Percentiles rank a stretch among this genome's conserved stretches.
Evolutionary conservation across 2,113 vertebrate genomes (phyloP).

Genomic region (Rissa tridactyla): DNA sequence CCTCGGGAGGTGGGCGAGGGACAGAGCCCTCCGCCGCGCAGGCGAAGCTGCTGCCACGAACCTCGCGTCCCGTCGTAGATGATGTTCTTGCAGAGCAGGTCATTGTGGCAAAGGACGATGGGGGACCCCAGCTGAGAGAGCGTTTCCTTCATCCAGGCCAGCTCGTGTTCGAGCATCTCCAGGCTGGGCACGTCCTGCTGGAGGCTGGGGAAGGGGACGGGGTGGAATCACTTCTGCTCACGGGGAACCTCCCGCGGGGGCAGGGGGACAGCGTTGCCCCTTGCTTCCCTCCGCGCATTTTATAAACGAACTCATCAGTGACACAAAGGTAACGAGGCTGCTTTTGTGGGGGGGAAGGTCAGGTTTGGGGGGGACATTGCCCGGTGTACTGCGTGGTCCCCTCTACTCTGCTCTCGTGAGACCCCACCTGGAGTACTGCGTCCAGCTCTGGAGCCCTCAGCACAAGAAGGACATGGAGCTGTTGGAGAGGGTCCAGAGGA

Average conservation of each 20-base stretch:
- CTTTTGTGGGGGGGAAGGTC: fast-evolving
- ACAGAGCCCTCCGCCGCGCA: fast-evolving
- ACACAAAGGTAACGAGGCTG: not conserved
- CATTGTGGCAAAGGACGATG: slow-evolving; percentile 95
- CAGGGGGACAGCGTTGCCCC: not conserved
- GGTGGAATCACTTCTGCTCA: not conserved
- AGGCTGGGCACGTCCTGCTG: slow-evolving; percentile 85
- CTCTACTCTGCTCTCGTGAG: too few relatives aligned
- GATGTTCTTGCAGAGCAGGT: slow-evolving; percentile 97
- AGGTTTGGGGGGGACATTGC: not conserved
- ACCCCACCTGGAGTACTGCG: too few relatives aligned
- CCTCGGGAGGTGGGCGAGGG: fast-evolving
- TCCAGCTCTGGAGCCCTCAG: too few relatives aligned
- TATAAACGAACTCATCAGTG: fast-evolving
- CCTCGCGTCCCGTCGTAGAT: slow-evolving; percentile 88
- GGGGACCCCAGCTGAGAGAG: slow-evolving; percentile 89
- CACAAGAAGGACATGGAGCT: too few relatives aligned
- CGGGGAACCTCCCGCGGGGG: not conserved
- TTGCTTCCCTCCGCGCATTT: fast-evolving
- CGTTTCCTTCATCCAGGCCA: slow-evolving; percentile 91
- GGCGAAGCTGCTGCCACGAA: not conserved
- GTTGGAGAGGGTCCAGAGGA: too few relatives aligned
- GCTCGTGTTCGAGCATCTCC: slow-evolving; percentile 85
- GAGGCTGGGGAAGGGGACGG: slow-evolving; percentile 72
- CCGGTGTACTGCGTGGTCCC: fast-evolving